Conservation (phyloP, 2,113 vertebrate species). For the Dasyprocta punctata region DNA sequence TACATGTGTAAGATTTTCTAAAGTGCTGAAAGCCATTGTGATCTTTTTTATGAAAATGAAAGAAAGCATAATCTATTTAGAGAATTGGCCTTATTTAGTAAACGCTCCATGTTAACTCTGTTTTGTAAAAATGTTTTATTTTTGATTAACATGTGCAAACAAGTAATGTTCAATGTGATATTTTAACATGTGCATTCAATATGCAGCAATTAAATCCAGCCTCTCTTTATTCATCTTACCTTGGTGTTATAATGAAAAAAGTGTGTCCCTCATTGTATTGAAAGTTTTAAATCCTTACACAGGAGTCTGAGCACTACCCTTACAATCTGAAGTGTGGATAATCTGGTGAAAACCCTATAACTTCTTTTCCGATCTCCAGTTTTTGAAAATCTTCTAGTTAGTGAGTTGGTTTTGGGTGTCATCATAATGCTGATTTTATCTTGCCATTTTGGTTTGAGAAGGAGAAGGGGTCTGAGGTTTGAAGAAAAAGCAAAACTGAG, state of each 20-base stretch:
- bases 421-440: not conserved
- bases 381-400: not conserved
- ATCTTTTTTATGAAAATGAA: constrained; percentile 8
- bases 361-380: not conserved
- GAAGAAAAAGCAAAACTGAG: constrained; percentile 9
- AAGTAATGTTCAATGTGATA: not conserved
- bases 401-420: not conserved
- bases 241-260: not conserved
- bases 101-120: not conserved
- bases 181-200: not conserved
- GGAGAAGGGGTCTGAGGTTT: not conserved
- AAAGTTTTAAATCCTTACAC: not conserved
- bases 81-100: not conserved
- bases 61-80: not conserved
- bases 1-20: not conserved
- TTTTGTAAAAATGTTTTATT: not conserved
- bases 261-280: not conserved
- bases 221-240: too few species aligned
- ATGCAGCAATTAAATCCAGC: not conserved
- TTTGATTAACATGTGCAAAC: not conserved
- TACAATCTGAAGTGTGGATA: not conserved
- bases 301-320: not conserved
- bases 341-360: not conserved
- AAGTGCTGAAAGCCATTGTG: not conserved
- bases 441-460: not conserved